Base-by-base conservation (phyloP, 2,888 invertebrate species). In the Drosophila nr. perissopoda region DNA sequence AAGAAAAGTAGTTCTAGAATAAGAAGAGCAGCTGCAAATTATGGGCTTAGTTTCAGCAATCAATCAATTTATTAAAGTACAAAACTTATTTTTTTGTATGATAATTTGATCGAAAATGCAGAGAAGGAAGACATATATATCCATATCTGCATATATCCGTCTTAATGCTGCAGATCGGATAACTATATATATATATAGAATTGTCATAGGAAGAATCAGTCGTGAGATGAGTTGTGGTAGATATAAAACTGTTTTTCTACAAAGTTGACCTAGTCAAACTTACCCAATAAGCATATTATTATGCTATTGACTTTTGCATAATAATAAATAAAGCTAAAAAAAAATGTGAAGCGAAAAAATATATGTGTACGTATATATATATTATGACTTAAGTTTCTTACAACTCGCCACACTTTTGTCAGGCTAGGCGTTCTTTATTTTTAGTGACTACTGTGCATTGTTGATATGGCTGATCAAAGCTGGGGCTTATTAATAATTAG, bases 401-500 rank as follows among this genome's bases (percentile, higher is more conserved):
- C 31, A 31, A 31, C 10, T 10, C 2, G 10, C 10, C 31, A 31
- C 10, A 31, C 2, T 31, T 31, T 31, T 8, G 8, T 31, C 8
- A 8, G 8, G 31, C 8, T 31, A 34, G 13, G 36, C 16, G 29
- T 29, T n/a, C 29, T 18, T 29, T 51, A 11, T 51, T 51, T n/a
- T 18, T n/a, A 29, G 51, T 4, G 51, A 11, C 18, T 18, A n/a
- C 29, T 46, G 6, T 54, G 31, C 63, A 33, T 38, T 53, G 38
- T 38, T 54, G n/a, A 46, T 16, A n/a, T 25, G n/a, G 34, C 36
- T 33, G 31, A 38, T 29, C n/a, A 27, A 51, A 29, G 52, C 46
- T 18, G 27, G 33, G 38, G 40, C 63, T 52, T 59, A 70, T 72
- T 72, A 72, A 70, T 70, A 65, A 70, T 70, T 72, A 65, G 42